These are phyloP conservation scores for Megaptera novaeangliae DNA, from an alignment of 2,113 vertebrate species.

Conservation along the genomic window DNA sequence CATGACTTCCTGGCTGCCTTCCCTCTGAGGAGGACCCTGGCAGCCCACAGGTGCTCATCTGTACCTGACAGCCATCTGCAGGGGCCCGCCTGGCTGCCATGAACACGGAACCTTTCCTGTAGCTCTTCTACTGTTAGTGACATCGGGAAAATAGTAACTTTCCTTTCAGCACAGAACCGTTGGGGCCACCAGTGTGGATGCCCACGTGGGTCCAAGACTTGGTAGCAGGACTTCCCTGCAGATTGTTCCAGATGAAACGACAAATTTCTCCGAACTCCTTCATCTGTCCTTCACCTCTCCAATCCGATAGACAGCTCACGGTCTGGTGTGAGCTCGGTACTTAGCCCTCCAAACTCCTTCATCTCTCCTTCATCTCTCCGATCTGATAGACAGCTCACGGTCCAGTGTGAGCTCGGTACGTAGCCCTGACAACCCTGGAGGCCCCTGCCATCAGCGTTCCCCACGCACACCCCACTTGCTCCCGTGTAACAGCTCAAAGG, in stretches of 20 bases:
- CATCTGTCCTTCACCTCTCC: background rate
- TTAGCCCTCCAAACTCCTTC: no score
- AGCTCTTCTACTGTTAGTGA: background rate
- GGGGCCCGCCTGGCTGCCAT: background rate
- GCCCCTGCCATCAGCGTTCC: background rate
- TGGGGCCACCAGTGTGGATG: background rate
- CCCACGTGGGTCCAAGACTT: background rate
- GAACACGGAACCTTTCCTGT: background rate
- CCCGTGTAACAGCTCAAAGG: background rate
- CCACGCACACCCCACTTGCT: background rate
- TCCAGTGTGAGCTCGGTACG: background rate
- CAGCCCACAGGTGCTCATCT: background rate
- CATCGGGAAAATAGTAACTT: background rate
- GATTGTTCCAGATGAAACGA: background rate
- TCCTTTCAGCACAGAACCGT: background rate
- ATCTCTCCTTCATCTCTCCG: no score
- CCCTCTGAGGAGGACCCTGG: background rate
- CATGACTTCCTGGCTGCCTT: background rate
- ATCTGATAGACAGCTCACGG: background rate
- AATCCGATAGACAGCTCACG: background rate
- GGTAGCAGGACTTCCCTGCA: background rate
- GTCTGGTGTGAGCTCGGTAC: background rate
- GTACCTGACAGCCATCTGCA: background rate
- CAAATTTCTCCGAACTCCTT: background rate
- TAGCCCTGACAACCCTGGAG: background rate